Evolutionary conservation across 2,888 invertebrate genomes (phyloP), one percentile per base, ranked within the genome.

Genomic region (Electrophaes corylata): DNA sequence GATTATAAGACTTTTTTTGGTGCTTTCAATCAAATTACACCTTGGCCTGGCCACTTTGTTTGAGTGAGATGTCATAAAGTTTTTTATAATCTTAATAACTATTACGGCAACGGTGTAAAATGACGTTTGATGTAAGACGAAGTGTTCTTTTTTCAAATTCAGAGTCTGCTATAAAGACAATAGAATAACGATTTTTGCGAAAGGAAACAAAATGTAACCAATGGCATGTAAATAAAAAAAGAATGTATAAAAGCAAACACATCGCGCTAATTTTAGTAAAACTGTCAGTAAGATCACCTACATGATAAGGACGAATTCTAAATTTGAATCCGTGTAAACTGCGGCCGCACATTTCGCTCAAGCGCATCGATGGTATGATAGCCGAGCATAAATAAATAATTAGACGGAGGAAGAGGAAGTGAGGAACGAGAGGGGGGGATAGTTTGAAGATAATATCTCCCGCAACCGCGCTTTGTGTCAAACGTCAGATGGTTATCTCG

Each of bases 21-120:
- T 88, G 88, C 91, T 91, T 90, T 91, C 91, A 91, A 91, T 91
- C 91, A 90, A 91, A 91, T 91, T 91, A 91, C 91, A 91, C 91
- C 90, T 91, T 91, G 84, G 83, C 75, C 73, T 69, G 80, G 79
- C 81, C 83, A 86, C 84, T 88, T 87, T 78, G 84, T 81, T 80
- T 65, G 84, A 91, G 86, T 91, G 84, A 91, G 91, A 91, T 91
- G 91, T 91, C 91, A 88, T 90, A 89, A 88, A 87, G 66, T 77
- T 84, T 87, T 88, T 86, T 49, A 63, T 64, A 67, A 73, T 73
- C 83, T 78, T 60, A 60, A 81, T 78, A 69, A 62, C 61, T 58
- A 64, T 69, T 73, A 74, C 78, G 79, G 79, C 63, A 78, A 80
- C 81, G 79, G 83, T 84, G 87, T 86, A 86, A 89, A 89, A 84